Conservation (phyloP, 2,113 vertebrate genomes). For the Amblyornis subalaris region DNA sequence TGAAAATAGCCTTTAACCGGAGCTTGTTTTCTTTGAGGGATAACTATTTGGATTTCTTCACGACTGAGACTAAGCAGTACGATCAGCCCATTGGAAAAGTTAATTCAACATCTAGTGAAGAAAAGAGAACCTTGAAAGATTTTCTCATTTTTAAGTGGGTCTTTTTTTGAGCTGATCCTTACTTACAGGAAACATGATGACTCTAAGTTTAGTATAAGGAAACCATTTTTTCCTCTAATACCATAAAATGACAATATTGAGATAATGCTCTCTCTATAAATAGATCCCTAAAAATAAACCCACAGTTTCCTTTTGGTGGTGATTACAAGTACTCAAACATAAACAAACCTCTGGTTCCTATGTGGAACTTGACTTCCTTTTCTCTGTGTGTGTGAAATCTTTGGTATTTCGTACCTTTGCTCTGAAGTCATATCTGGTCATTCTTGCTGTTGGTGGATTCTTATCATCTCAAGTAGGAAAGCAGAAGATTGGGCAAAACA, state of each 20-base stretch:
- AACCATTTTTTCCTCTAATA: neutral
- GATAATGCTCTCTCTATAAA: constrained; percentile 35
- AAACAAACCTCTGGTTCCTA: constrained; percentile 29
- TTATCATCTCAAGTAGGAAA: neutral
- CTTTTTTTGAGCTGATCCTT: neutral
- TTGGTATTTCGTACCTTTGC: neutral
- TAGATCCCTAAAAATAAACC: constrained; percentile 44
- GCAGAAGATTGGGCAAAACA: neutral
- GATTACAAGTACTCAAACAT: neutral
- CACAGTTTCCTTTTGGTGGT: constrained; percentile 23
- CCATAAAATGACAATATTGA: constrained; percentile 15
- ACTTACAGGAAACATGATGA: neutral
- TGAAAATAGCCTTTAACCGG: neutral
- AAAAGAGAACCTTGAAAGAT: neutral
- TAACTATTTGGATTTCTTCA: neutral
- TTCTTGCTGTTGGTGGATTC: neutral
- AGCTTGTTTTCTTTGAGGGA: neutral
- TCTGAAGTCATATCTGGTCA: neutral
- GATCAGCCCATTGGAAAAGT: neutral
- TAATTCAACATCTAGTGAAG: neutral
- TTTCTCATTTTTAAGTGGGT: neutral
- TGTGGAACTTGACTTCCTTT: neutral
- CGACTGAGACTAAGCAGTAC: neutral
- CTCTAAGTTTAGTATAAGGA: constrained; percentile 31
- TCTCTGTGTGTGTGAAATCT: neutral